Evolutionary conservation across 2,113 vertebrate genomes (phyloP).

Genomic region (Oreotragus oreotragus): DNA sequence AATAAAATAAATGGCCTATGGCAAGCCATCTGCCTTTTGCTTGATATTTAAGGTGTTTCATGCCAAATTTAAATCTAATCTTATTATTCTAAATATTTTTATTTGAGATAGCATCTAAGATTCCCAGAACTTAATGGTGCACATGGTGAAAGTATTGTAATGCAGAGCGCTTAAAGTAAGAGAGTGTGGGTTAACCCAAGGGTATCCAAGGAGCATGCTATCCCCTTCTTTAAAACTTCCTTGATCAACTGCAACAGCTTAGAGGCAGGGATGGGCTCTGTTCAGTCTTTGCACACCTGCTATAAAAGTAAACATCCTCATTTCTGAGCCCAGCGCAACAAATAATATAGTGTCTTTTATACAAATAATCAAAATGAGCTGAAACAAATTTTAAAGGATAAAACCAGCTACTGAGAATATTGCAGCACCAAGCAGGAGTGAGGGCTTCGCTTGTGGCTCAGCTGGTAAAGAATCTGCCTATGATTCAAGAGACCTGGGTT

Average conservation of each 20-base stretch:
- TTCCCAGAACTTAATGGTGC: conserved; percentile 59
- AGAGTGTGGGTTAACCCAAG: not conserved
- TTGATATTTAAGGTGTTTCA: conserved; percentile 69
- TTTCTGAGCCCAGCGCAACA: not conserved
- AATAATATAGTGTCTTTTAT: not conserved
- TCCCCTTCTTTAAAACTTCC: not conserved
- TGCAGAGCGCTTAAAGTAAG: conserved; percentile 9
- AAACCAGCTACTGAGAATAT: conserved; percentile 4
- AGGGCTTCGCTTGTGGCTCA: not conserved
- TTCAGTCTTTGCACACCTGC: not conserved
- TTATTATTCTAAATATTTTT: conserved; percentile 79
- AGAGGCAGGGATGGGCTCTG: not conserved
- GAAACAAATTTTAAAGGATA: not conserved
- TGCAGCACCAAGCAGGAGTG: not conserved
- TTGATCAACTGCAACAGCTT: not conserved
- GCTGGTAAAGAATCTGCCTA: not conserved
- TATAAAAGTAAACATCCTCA: not conserved
- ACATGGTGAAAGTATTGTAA: conserved; percentile 60
- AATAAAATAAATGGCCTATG: conserved; percentile 85
- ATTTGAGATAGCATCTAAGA: conserved; percentile 75
- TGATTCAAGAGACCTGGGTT: not conserved
- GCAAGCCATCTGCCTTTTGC: conserved; percentile 83
- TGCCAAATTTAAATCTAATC: conserved; percentile 80
- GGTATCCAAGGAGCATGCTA: not conserved
- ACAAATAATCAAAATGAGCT: not conserved